Conservation (phyloP, 2,888 invertebrate genomes). For the Galerucella calmariensis region DNA sequence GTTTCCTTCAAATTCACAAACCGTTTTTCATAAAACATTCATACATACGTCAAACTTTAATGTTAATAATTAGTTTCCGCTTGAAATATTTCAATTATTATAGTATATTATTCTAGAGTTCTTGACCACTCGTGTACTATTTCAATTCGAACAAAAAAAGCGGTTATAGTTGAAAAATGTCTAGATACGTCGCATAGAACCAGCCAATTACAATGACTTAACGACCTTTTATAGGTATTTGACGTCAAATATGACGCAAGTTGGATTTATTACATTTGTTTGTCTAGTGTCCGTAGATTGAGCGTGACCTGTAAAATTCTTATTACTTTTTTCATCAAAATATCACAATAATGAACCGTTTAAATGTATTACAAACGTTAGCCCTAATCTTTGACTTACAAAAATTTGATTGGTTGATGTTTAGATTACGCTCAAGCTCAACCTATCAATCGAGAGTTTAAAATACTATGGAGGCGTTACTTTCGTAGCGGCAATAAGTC, state of each 20-base stretch:
- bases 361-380: too few relatives aligned
- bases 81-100: neutral
- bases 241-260: slow-evolving; percentile 57
- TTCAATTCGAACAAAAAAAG: neutral
- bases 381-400: too few relatives aligned
- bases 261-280: slow-evolving; percentile 22
- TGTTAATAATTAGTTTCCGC: too few relatives aligned
- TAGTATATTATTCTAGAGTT: neutral
- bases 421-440: too few relatives aligned
- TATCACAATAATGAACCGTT: too few relatives aligned
- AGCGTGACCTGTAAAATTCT: slow-evolving; percentile 28
- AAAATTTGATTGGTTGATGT: too few relatives aligned
- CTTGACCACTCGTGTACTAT: neutral
- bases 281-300: slow-evolving; percentile 20
- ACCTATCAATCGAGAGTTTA: too few relatives aligned
- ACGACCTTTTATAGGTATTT: slow-evolving; percentile 56
- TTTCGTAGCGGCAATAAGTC: too few relatives aligned
- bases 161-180: neutral
- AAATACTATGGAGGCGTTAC: too few relatives aligned
- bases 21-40: too few relatives aligned
- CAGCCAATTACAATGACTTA: slow-evolving; percentile 44
- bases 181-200: neutral
- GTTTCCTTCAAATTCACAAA: too few relatives aligned
- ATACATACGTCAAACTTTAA: too few relatives aligned
- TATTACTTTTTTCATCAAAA: slow-evolving; percentile 26